A percentile compares a stretch with the other conserved stretches of the same genome.
phyloP scores from a whole-genome alignment of 2,888 invertebrate species.

The Cyaniris semiargus region DNA sequence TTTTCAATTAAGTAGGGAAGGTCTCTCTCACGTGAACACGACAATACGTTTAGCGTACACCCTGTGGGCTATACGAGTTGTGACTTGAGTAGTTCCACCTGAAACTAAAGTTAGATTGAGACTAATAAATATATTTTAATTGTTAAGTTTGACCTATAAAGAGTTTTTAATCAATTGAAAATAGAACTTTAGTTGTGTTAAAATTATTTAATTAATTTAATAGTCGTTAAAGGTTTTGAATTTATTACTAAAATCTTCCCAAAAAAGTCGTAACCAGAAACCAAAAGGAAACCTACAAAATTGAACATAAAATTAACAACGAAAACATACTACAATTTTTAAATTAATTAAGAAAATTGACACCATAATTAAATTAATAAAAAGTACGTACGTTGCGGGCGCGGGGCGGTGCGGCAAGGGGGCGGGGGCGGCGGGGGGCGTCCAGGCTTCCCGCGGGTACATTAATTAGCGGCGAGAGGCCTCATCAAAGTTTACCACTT shows the following conservation, averaged over 20 bases:
- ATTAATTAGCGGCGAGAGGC: slow-evolving; percentile 74
- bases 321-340: not conserved
- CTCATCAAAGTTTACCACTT: slow-evolving; percentile 80
- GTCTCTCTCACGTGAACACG: slow-evolving; percentile 59
- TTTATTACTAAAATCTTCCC: not conserved
- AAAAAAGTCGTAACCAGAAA: not conserved
- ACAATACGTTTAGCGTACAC: slow-evolving; percentile 70
- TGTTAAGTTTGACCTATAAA: not conserved
- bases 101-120: not conserved
- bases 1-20: slow-evolving; percentile 70
- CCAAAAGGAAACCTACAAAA: not conserved
- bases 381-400: not conserved
- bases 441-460: slow-evolving; percentile 69
- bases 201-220: no score
- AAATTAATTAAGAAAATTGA: slow-evolving; percentile 16
- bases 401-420: not conserved
- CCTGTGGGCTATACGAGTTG: slow-evolving; percentile 45
- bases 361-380: slow-evolving; percentile 20
- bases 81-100: slow-evolving; percentile 8
- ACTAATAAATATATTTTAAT: not conserved
- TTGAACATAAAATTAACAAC: not conserved
- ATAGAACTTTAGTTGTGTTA: no score
- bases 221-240: not conserved
- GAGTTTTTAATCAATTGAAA: not conserved
- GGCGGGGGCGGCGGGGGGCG: slow-evolving; percentile 36